Evolutionary conservation across 2,113 vertebrate species (phyloP), one percentile per base, ranked within the genome.

Genomic region (Rallus limicola): DNA sequence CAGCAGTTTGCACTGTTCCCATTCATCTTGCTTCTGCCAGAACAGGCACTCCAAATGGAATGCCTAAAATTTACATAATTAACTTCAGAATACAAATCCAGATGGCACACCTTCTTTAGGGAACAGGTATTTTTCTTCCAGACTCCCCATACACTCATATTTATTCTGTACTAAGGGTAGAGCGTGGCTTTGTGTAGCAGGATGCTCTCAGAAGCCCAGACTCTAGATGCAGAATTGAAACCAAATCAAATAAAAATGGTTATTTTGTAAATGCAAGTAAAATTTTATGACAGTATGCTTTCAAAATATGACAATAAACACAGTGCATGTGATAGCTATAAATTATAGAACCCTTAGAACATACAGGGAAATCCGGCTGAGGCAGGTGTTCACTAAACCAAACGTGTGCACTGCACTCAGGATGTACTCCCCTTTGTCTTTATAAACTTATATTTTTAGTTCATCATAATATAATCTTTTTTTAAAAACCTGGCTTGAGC

Each of bases 401-500:
- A 82, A 65, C 12, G 20, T 9, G 15, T 3, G 5, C 9, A 44
- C 31, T 48, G 24, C 63, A 52, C 38, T 71, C 50, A 58, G 55
- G 11, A 46, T 58, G 72, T 19, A 56, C 2, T 56, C 21, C 70
- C 24, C 80, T 63, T 62, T 11, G 25, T 52, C n/a, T 68, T 82
- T 23, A 36, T 50, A 58, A 46, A 77, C 50, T 82, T 68, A 80
- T 8, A 38, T 17, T 74, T 90, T 59, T 52, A 75, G 50, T 92
- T 70, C 60, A 81, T 52, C 55, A 59, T 72, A 33, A 33, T 56
- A 69, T 82, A 79, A 50, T 38, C 29, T 82, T 46, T 13, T 92
- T 92, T 52, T 12, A 24, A 71, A 92, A 91, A 36, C 23, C 25
- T 88, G 58, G 68, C 60, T 70, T n/a, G n/a, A 86, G 71, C 36